Evolutionary conservation across 1,140 invertebrate genomes (phyloP), one percentile per base, ranked within the genome.

Genomic region (Zaprionus ornatus): DNA sequence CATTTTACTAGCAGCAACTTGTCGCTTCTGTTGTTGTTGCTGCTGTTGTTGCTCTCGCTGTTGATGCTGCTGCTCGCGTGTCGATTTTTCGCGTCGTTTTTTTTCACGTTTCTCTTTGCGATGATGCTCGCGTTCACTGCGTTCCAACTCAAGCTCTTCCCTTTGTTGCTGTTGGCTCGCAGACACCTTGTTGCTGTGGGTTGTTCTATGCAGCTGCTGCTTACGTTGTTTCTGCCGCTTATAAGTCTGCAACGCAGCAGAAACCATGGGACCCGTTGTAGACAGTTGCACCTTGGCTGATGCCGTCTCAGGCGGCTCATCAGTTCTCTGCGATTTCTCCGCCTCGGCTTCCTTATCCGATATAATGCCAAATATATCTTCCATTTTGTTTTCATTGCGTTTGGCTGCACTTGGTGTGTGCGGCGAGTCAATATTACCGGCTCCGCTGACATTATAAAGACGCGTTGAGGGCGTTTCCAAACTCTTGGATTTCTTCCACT

Each of bases 341-440:
- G 97, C 96, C 84, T 98, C 97, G 40, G 92, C 94, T n/a, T 87
- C 83, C 91, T 97, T 96, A 86, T 98, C 97, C 0, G 97, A 97
- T 29, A 97, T 93, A 1, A 97, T 96, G 4, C 97, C 97, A 92
- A 97, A 98, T 65, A 97, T 97, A 80, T 97, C 96, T 92, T 97
- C 96, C 96, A 97, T 97, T 87, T 96, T 95, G 48, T 96, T 95
- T 62, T 96, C 95, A 64, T 94, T 94, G 9, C 91, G 71, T 13
- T 91, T 91, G 32, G 25, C 15, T 2, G 77, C 74, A 7, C 69
- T 67, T 4, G 73, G 65, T 35, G 82, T 57, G 13, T 78, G 65
- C 4, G 74, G 63, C 4, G 77, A 55, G 19, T 64, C 27, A 21
- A 52, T 21, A 60, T 52, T 71, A 5, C 64, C 9, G 0, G 12